These are phyloP conservation scores for Halichoerus grypus DNA, from an alignment of 2,113 vertebrate genomes.

Conservation along the genomic window DNA sequence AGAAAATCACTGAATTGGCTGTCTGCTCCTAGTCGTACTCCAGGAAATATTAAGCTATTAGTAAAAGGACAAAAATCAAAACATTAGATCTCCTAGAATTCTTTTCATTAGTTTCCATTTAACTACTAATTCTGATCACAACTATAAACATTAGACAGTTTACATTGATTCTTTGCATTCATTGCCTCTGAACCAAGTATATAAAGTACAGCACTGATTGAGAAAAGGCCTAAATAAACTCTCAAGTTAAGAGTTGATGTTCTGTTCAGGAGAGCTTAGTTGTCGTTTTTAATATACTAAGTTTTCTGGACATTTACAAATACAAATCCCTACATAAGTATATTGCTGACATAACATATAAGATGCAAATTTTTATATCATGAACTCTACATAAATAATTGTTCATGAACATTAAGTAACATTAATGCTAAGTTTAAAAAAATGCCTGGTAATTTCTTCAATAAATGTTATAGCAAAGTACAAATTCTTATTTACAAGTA, in stretches of 20 bases:
- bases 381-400: not conserved
- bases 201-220: not conserved
- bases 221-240: not conserved
- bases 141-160: not conserved
- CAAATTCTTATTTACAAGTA: not conserved
- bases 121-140: not conserved
- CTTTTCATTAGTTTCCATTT: not conserved
- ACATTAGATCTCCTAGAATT: not conserved
- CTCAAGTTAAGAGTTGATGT: not conserved
- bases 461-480: not conserved
- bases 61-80: constrained; percentile 62
- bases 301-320: not conserved
- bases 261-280: not conserved
- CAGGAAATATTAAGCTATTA: constrained; percentile 96
- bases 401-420: not conserved
- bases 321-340: not conserved
- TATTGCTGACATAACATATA: not conserved
- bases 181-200: not conserved
- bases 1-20: constrained; percentile 99
- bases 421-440: not conserved
- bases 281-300: not conserved
- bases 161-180: not conserved
- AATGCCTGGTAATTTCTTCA: not conserved
- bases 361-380: not conserved
- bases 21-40: constrained; percentile 96